Evolutionary conservation across 1,140 invertebrate species (phyloP).

Genomic region (Musca domestica): DNA sequence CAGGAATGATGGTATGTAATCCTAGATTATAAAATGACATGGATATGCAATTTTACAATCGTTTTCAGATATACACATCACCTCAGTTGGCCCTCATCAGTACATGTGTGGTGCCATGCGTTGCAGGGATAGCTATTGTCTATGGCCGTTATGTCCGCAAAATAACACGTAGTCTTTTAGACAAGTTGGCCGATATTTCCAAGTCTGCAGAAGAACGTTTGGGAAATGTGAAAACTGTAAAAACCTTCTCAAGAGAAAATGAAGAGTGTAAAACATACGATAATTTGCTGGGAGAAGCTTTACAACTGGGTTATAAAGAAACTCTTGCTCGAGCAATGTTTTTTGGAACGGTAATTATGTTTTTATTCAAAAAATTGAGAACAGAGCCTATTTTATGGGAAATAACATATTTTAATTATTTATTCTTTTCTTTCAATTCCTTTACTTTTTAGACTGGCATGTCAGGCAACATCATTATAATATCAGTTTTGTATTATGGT

Average conservation of each 20-base stretch:
- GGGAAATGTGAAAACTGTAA: slow-evolving; percentile 90
- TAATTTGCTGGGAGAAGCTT: slow-evolving; percentile 68
- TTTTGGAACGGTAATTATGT: slow-evolving; percentile 89
- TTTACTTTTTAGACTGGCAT: slow-evolving; percentile 82
- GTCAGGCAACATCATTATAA: slow-evolving; percentile 87
- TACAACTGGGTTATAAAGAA: slow-evolving; percentile 82
- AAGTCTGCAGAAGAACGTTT: slow-evolving; percentile 90
- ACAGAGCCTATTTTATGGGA: not conserved
- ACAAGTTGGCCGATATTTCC: slow-evolving; percentile 78
- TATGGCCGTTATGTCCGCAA: slow-evolving; percentile 86
- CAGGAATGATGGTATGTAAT: slow-evolving; percentile 87
- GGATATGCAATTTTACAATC: not conserved
- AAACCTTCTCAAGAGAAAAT: slow-evolving; percentile 84
- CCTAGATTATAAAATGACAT: not conserved
- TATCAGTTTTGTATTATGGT: slow-evolving; percentile 92
- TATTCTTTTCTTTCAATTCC: slow-evolving; percentile 38
- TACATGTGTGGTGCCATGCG: slow-evolving; percentile 81
- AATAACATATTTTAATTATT: not conserved
- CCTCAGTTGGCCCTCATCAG: slow-evolving; percentile 82
- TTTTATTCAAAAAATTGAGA: no score
- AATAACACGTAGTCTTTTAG: slow-evolving; percentile 81
- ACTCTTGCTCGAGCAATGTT: slow-evolving; percentile 83
- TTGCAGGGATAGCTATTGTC: slow-evolving; percentile 80
- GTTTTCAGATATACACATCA: slow-evolving; percentile 82
- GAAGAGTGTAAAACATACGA: slow-evolving; percentile 73